A percentile compares a stretch with the other conserved stretches of the same genome.
Conservation (phyloP, 35 echinoderm and acorn worm genomes). For the Hemicentrotus pulcherrimus region DNA sequence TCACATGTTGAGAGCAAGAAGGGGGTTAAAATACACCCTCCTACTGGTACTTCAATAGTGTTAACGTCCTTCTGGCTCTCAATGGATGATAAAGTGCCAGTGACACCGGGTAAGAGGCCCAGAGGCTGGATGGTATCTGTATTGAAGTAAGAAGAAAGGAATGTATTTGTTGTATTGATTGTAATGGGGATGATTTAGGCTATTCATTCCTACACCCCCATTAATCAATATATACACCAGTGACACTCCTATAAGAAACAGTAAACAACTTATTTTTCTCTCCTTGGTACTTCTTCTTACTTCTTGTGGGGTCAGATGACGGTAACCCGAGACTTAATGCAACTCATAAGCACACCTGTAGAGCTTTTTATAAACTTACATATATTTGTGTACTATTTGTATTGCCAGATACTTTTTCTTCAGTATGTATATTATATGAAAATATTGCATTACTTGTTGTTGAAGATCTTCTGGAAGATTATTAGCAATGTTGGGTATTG, state of each 20-base stretch:
- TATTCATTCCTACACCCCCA: background rate
- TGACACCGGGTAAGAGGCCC: background rate
- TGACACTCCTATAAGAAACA: background rate
- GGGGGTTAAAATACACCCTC: no score
- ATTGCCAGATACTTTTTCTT: background rate
- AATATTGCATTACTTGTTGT: background rate
- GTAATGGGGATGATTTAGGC: background rate
- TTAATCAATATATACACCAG: conserved; percentile 5
- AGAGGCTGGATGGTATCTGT: background rate
- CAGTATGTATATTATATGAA: background rate
- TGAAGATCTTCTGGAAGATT: background rate
- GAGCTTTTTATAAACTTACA: no score
- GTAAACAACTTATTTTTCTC: background rate
- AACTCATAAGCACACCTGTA: no score
- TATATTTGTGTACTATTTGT: background rate
- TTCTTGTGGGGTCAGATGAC: no score
- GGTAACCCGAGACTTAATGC: no score
- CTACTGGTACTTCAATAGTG: no score
- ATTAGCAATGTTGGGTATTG: background rate
- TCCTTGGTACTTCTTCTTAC: background rate
- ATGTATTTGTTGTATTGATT: conserved; percentile 6
- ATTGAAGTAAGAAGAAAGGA: background rate
- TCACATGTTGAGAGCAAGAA: no score
- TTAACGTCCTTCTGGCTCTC: no score
- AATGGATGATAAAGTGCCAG: background rate